These are phyloP conservation scores for Tadarida brasiliensis DNA, from an alignment of 2,797 vertebrate species.

Conservation along the genomic window DNA sequence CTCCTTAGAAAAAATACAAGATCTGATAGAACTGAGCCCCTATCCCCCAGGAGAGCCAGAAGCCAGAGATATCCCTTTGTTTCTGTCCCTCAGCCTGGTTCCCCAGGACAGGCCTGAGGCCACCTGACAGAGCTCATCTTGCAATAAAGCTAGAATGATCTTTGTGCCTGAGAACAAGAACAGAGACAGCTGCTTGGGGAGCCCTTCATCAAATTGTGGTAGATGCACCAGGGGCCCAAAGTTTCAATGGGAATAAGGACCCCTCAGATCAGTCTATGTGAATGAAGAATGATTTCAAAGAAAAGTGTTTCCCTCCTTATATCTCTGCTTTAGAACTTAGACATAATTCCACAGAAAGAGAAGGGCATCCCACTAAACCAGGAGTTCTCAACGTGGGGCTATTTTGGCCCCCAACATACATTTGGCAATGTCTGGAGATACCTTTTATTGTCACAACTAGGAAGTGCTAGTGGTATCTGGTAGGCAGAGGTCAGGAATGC, in stretches of 20 bases:
- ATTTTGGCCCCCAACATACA: neutral
- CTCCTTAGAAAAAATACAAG: neutral
- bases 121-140: neutral
- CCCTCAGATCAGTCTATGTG: neutral
- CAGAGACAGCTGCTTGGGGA: neutral
- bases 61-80: neutral
- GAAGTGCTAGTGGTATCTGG: no score
- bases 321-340: neutral
- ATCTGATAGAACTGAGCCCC: neutral
- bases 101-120: neutral
- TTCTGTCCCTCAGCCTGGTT: neutral
- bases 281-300: neutral
- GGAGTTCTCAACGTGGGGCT: neutral
- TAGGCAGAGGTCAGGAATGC: no score
- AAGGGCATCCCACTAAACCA: neutral
- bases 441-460: neutral
- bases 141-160: neutral
- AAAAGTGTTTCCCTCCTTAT: neutral
- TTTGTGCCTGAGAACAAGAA: neutral
- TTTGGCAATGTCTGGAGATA: neutral
- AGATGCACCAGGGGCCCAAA: neutral
- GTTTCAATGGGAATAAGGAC: neutral
- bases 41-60: neutral
- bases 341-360: neutral
- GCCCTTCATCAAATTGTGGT: neutral